Percentiles rank a stretch among this genome's conserved stretches.
These are phyloP conservation scores for Calameuta idolon DNA, from an alignment of 2,888 invertebrate genomes.

Conservation along the genomic window DNA sequence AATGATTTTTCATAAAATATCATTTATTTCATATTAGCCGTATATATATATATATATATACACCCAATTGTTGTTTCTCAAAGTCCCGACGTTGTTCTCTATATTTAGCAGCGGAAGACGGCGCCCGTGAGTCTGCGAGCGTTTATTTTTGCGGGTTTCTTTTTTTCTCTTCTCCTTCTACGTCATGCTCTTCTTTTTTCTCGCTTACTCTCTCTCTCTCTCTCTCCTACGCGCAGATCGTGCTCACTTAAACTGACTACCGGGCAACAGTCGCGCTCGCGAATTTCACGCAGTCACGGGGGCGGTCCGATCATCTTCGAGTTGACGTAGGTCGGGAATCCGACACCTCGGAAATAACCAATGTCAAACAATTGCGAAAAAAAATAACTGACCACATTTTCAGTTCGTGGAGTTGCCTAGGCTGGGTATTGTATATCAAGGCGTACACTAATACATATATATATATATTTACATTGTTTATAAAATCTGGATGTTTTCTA, in stretches of 20 bases:
- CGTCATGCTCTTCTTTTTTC: neutral
- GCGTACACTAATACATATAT: neutral
- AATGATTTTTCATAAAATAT: neutral
- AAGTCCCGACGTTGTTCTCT: neutral
- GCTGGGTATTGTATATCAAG: neutral
- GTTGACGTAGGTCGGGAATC: conserved; percentile 27
- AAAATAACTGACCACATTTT: conserved; percentile 7
- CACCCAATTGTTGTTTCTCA: neutral
- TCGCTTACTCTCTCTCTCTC: neutral
- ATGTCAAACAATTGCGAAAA: conserved; percentile 25
- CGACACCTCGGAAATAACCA: conserved; percentile 21
- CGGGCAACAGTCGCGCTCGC: conserved; percentile 13
- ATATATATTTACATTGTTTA: neutral
- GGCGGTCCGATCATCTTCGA: neutral
- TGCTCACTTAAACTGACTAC: conserved; percentile 13
- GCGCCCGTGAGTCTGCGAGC: neutral
- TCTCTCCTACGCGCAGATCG: neutral
- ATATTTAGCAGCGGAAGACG: conserved; percentile 4
- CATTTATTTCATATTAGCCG: neutral
- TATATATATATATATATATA: neutral
- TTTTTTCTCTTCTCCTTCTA: neutral
- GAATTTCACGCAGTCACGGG: conserved; percentile 10
- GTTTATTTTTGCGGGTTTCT: conserved; percentile 19
- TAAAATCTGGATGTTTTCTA: neutral
- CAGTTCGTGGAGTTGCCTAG: neutral